phyloP scores from a whole-genome alignment of 2,113 vertebrate genomes.

The Ageneiosus marmoratus region DNA sequence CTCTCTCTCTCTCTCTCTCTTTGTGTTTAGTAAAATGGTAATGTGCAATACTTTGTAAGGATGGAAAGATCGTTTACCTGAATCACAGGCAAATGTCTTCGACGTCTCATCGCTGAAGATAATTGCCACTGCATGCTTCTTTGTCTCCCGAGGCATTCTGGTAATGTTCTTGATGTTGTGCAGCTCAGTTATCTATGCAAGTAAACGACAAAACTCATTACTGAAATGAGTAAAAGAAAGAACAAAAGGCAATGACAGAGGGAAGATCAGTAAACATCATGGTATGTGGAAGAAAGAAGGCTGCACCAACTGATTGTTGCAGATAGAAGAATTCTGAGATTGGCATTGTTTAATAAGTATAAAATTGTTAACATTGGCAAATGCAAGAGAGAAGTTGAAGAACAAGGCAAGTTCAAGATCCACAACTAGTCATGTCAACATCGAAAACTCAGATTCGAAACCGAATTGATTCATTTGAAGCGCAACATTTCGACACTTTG shows the following conservation, averaged over 20 bases:
- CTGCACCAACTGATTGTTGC: neutral
- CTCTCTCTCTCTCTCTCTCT: slow-evolving; percentile 53
- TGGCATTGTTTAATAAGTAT: neutral
- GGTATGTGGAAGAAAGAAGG: slow-evolving; percentile 33
- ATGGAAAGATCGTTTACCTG: slow-evolving; percentile 80
- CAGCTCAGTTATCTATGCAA: slow-evolving; percentile 90
- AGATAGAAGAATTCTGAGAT: neutral
- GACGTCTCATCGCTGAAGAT: slow-evolving; percentile 97
- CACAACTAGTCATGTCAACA: no score
- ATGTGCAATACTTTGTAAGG: slow-evolving; percentile 9
- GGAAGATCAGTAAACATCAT: slow-evolving; percentile 21
- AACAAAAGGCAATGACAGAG: slow-evolving; percentile 10
- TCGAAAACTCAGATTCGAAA: no score
- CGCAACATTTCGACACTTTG: no score
- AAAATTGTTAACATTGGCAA: neutral
- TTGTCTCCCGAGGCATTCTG: slow-evolving; percentile 94
- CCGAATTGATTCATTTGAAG: no score
- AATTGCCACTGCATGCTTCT: slow-evolving; percentile 97
- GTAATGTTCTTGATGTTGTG: slow-evolving; percentile 98
- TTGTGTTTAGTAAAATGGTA: neutral
- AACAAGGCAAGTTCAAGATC: no score
- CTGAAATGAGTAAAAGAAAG: slow-evolving; percentile 58
- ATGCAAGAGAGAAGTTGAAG: no score
- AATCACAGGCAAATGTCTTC: slow-evolving; percentile 98
- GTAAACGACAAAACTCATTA: slow-evolving; percentile 68